Evolutionary conservation across 2,888 invertebrate genomes (phyloP), one percentile per base, ranked within the genome.

Genomic region (Stratiomys singularior): DNA sequence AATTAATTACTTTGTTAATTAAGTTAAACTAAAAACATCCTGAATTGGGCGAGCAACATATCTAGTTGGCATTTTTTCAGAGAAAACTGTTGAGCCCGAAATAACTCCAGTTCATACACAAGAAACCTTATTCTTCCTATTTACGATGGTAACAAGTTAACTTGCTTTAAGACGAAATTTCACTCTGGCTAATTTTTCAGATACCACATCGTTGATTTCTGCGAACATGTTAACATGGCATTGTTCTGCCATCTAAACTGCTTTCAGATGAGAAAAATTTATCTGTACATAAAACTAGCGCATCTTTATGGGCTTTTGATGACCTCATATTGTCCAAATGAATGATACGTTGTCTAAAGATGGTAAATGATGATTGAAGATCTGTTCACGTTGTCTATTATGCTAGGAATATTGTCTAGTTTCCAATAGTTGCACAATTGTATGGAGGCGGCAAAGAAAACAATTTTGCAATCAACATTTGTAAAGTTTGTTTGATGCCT

Each of bases 301-400:
- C 37, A 64, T 21, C 44, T 44, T 21, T 67, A 67, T 67, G 37
- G 67, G n/a, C 18, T 67, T 67, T 67, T 67, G 67, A 67, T 67
- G 67, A 37, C 46, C 67, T 67, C 46, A 67, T 67, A 67, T 67
- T 44, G 37, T 44, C 21, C 64, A 64, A 13, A 28, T 30, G 64
- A 64, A 64, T n/a, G 37, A 64, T 30, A 30, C 28, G 15, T 7
- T 25, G 25, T 25, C 60, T 60, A 0, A 11, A 60, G 60, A 60
- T 60, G 60, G 37, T 37, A 9, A 37, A 37, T 25, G 25, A 60
- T 60, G 60, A 60, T n/a, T 13, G 5, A 25, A 60, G 15, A 13
- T 52, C 23, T 13, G 25, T 60, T 60, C 4, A 7, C 21, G 60
- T 13, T 25, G 23, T 60, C 5, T 60, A 23, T 25, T 25, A 60